A percentile compares a stretch with the other conserved stretches of the same genome.
phyloP scores from a whole-genome alignment of 2,888 invertebrate genomes.

The Drosophila mimica region DNA sequence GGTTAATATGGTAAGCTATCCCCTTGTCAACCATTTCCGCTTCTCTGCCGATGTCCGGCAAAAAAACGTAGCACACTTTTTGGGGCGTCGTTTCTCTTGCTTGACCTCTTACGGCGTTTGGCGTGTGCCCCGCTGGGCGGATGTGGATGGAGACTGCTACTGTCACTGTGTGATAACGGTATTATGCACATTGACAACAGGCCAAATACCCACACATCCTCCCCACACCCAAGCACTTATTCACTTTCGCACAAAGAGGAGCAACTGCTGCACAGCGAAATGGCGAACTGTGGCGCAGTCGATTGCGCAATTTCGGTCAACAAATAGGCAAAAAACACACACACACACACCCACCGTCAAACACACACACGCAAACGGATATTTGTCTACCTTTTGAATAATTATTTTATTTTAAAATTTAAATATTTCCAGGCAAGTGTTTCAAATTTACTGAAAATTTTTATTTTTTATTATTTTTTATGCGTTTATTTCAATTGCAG shows the following conservation, averaged over 20 bases:
- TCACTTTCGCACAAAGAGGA: background rate
- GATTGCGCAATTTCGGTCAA: slow-evolving; percentile 69
- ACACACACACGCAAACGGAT: background rate
- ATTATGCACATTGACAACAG: slow-evolving; percentile 77
- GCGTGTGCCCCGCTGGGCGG: slow-evolving; percentile 15
- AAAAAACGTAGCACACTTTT: slow-evolving; percentile 44
- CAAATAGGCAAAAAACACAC: slow-evolving; percentile 58
- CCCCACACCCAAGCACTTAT: background rate
- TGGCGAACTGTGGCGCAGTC: slow-evolving; percentile 43
- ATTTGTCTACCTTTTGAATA: slow-evolving; percentile 3
- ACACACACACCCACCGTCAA: background rate
- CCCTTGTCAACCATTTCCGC: slow-evolving; percentile 27
- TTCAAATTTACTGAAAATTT: slow-evolving; percentile 43
- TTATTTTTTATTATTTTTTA: slow-evolving; percentile 10
- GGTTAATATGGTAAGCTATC: slow-evolving; percentile 11
- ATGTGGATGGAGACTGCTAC: slow-evolving; percentile 46
- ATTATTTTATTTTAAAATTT: slow-evolving; percentile 29
- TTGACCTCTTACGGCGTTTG: slow-evolving; percentile 47
- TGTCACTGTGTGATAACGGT: slow-evolving; percentile 73
- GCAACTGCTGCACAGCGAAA: slow-evolving; percentile 6
- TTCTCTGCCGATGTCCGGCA: slow-evolving; percentile 2
- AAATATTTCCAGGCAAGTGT: slow-evolving; percentile 12
- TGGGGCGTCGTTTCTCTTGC: slow-evolving; percentile 46
- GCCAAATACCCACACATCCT: slow-evolving; percentile 17
- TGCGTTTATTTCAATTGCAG: slow-evolving; percentile 48